Base-by-base conservation (phyloP, 2,113 vertebrate species). In the Laterallus jamaicensis region DNA sequence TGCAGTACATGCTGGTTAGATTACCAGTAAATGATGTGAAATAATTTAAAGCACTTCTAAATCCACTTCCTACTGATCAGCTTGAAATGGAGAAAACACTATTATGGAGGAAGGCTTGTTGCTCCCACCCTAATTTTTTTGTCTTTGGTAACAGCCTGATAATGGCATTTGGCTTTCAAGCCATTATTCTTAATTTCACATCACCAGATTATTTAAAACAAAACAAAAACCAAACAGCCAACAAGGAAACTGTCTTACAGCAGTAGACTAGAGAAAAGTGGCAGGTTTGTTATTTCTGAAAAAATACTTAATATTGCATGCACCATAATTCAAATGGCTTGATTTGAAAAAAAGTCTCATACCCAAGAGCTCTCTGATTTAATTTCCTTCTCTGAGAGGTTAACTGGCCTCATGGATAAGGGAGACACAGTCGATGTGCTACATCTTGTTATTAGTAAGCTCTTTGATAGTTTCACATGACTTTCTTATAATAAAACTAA, bases 21-120 rank as follows among this genome's bases (percentile, higher is more conserved):
- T 96, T 98, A 96, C 80, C 83, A 95, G 83, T 88, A 97, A 97
- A 94, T 95, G 26, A 91, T 86, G 58, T 82, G 67, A 76, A 96
- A 98, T 96, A 82, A 90, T 83, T 96, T 64, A 96, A 96, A 86
- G 58, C 70, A 97, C 63, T 96, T 69, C 52, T 95, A 87, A 91
- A 90, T 92, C 54, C 47, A 95, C 92, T 97, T 97, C 95, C 77
- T 93, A 90, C 95, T 74, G 95, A 95, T 96, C 92, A 95, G 93
- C 77, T 90, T 73, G 93, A 96, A 92, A 93, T 40, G 44, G 89
- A 95, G 83, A 82, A 93, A 94, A 92, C 93, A 93, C 52, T 86
- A 64, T 91, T 81, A 81, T 58, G 92, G 77, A 78, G 76, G 64
- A 90, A 82, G 69, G 80, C 76, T 96, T 96, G 86, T 90, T 95